These are phyloP conservation scores for Montipora efflorescens DNA, from an alignment of 64 coral and sea anemone species.

Conservation along the genomic window DNA sequence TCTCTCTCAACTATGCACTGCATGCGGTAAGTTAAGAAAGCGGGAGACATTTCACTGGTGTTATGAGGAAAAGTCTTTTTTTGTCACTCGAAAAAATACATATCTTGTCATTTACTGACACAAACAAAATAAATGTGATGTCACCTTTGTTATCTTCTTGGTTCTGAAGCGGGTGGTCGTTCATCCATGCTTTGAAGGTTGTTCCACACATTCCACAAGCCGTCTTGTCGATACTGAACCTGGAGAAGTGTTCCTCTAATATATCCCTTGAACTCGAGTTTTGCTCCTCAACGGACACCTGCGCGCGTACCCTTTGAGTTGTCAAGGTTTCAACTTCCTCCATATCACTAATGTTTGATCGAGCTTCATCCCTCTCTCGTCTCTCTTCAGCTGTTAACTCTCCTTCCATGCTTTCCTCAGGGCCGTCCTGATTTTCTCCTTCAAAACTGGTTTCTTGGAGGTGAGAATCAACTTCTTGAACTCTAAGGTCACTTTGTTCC, in stretches of 20 bases:
- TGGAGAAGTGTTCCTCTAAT: conserved; percentile 26
- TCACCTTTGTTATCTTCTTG: too few relatives aligned
- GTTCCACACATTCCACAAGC: conserved; percentile 64
- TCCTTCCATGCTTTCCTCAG: conserved; percentile 16
- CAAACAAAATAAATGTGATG: too few relatives aligned
- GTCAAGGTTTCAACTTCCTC: not conserved
- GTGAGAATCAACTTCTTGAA: not conserved
- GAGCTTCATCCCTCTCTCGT: conserved; percentile 46
- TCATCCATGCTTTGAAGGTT: not conserved
- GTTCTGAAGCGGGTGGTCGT: too few relatives aligned
- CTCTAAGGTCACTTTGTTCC: not conserved
- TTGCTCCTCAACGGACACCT: not conserved
- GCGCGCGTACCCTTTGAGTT: not conserved
- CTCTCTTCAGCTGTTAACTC: conserved; percentile 7
- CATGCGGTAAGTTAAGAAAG: too few relatives aligned
- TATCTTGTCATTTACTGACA: too few relatives aligned
- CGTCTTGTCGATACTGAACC: conserved; percentile 59
- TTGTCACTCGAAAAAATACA: too few relatives aligned
- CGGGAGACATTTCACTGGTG: too few relatives aligned
- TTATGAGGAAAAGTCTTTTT: too few relatives aligned
- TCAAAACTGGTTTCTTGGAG: not conserved
- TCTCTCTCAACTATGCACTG: too few relatives aligned
- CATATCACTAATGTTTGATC: conserved; percentile 7
- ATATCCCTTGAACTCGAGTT: not conserved
- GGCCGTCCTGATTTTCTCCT: not conserved